These are phyloP conservation scores for Chloropsis hardwickii DNA, from an alignment of 2,113 vertebrate genomes.

Conservation along the genomic window DNA sequence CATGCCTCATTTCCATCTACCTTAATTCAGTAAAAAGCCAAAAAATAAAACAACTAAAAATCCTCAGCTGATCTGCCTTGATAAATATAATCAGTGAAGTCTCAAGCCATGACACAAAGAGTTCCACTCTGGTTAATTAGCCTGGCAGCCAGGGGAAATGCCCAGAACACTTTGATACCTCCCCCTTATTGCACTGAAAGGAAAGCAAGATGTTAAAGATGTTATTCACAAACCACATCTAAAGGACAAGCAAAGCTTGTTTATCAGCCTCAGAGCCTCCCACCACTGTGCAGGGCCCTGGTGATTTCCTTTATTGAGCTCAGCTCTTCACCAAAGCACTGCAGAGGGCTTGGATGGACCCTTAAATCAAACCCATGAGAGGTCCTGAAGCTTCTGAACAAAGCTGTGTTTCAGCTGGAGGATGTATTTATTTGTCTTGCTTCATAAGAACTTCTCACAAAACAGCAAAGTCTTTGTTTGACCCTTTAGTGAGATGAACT, in stretches of 20 bases:
- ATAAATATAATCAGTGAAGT: background rate
- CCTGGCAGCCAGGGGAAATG: background rate
- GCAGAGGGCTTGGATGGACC: background rate
- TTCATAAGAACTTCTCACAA: background rate
- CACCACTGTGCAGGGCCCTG: background rate
- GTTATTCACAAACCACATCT: background rate
- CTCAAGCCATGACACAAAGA: background rate
- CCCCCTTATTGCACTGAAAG: background rate
- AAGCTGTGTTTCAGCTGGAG: background rate
- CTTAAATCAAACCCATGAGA: background rate
- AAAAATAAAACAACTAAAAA: background rate
- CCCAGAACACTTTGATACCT: background rate
- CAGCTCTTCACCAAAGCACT: background rate
- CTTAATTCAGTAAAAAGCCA: background rate
- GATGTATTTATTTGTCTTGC: background rate
- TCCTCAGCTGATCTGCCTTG: background rate
- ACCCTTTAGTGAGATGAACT: background rate
- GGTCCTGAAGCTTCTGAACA: background rate
- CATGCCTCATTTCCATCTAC: accelerated
- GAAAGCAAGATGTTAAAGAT: background rate
- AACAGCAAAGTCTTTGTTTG: background rate
- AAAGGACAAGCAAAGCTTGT: background rate
- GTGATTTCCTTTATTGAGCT: background rate
- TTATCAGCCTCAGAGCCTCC: background rate
- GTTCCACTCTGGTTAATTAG: background rate